Evolutionary conservation across 2,113 vertebrate species (phyloP), one percentile per base, ranked within the genome.

Genomic region (Galeopterus variegatus): DNA sequence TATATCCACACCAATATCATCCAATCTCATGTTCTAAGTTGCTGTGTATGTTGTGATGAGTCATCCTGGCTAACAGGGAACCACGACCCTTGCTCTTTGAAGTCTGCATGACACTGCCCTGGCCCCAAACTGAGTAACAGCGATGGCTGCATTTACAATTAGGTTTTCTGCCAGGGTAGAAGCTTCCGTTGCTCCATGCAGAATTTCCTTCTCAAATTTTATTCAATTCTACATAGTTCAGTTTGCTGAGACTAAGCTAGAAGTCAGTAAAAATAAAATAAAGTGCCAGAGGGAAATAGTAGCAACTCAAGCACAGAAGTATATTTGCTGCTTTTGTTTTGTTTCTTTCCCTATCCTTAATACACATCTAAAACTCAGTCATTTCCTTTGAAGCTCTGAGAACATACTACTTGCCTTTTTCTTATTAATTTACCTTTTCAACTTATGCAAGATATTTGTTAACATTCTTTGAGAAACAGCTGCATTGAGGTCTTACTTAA

Each of bases 381-480:
- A 69, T 89, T 84, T 69, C 36, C 62, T 79, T 72, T n/a, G 62
- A 93, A 96, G 50, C 31, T 60, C 65, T 83, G 7, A 75, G 41
- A 83, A 72, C n/a, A 83, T 28, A n/a, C 10, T 75, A 21, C n/a
- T 92, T 82, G 28, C 18, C 56, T 45, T 81, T 79, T 62, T 77
- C 14, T 54, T 56, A n/a, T 67, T 72, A 23, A 90, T 92, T 87
- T 81, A 36, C 65, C 24, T 54, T 72, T 14, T 84, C 50, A 69
- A 60, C 13, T 33, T 90, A 69, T 36, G 76, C 3, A 69, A 45
- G 54, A 67, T 54, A 62, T 45, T 26, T 72, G 4, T 23, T 58
- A 50, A 11, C 31, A n/a, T 58, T 80, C 50, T 69, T 65, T 45
- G 31, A 56, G 24, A 83, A 89, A 89, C 45, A 77, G 41, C 14